phyloP scores from a whole-genome alignment of 2,113 vertebrate genomes.

The Merops nubicus region DNA sequence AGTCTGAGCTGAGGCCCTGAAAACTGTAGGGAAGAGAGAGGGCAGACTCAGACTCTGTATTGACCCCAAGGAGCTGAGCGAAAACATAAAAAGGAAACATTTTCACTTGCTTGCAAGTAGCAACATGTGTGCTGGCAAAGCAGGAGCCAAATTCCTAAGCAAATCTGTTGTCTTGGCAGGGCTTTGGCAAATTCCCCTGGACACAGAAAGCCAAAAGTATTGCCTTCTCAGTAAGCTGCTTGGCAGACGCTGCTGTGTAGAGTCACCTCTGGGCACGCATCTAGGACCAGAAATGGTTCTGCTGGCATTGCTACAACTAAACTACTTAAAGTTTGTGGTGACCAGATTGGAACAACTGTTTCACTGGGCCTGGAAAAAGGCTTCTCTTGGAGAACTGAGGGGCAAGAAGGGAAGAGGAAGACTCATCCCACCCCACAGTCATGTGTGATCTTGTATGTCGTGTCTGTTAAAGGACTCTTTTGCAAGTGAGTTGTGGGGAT shows the following conservation, averaged over 20 bases:
- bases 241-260: not conserved
- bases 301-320: not conserved
- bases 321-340: not conserved
- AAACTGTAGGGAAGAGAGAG: not conserved
- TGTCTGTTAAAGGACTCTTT: not conserved
- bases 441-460: not conserved
- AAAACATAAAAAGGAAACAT: not conserved
- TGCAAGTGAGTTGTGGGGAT: not conserved
- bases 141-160: not conserved
- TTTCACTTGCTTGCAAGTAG: constrained; percentile 36
- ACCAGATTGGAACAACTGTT: not conserved
- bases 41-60: not conserved
- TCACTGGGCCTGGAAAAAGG: not conserved
- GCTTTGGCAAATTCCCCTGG: not conserved
- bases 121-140: not conserved
- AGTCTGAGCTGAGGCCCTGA: not conserved
- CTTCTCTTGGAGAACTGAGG: not conserved
- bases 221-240: not conserved
- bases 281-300: not conserved
- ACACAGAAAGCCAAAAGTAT: not conserved
- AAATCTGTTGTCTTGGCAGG: constrained; percentile 25
- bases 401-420: not conserved
- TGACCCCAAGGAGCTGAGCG: not conserved
- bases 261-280: not conserved
- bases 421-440: not conserved